These are phyloP conservation scores for Sus cebifrons DNA, from an alignment of 2,797 vertebrate genomes.

Conservation along the genomic window DNA sequence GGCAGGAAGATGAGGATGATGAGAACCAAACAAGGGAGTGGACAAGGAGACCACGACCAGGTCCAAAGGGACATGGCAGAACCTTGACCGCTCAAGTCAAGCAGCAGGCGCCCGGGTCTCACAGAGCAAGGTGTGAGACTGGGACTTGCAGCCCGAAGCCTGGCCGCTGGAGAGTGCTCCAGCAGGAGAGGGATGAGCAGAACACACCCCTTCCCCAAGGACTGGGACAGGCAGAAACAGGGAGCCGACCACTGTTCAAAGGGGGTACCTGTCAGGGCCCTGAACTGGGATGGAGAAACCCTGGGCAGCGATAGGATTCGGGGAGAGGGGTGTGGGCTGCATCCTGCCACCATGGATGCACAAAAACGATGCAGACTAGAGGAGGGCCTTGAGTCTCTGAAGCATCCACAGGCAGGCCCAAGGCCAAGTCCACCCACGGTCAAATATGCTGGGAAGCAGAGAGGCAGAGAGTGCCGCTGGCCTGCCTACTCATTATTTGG, in stretches of 20 bases:
- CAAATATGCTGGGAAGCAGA: neutral
- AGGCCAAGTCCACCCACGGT: neutral
- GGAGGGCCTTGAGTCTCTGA: neutral
- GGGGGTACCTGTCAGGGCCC: neutral
- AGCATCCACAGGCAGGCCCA: fast-evolving
- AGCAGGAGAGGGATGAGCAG: neutral
- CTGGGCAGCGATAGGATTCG: neutral
- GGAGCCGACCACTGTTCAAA: neutral
- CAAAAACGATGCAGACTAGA: too few species aligned
- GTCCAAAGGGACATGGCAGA: fast-evolving
- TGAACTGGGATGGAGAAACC: fast-evolving
- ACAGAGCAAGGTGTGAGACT: fast-evolving
- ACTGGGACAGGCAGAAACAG: neutral
- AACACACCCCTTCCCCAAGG: neutral
- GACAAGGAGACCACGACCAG: neutral
- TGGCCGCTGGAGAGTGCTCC: fast-evolving
- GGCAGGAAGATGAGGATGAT: fast-evolving
- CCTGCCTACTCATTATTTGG: neutral
- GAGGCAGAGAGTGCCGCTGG: neutral
- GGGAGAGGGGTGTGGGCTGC: neutral
- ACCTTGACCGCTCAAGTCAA: fast-evolving
- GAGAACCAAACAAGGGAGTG: neutral
- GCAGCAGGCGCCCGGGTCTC: too few species aligned
- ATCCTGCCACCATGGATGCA: fast-evolving
- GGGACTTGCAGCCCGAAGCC: fast-evolving